phyloP scores from a whole-genome alignment of 2,888 invertebrate genomes.

The Alentia gelatinosa region DNA sequence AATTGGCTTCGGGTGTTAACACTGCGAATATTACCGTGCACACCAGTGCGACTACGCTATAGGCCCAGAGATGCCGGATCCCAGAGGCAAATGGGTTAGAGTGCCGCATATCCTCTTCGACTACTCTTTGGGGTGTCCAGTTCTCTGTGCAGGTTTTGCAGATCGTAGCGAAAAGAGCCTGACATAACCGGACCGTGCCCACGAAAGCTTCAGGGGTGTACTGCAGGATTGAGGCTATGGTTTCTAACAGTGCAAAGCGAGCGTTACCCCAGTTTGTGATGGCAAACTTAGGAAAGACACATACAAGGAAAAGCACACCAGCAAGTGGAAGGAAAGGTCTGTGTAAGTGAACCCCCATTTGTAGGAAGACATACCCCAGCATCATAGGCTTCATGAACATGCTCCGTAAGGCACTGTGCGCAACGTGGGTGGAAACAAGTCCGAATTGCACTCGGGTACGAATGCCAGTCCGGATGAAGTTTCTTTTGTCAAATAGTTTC shows the following conservation, averaged over 20 bases:
- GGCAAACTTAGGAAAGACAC: constrained; percentile 75
- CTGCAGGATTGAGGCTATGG: constrained; percentile 72
- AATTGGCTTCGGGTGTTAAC: neutral
- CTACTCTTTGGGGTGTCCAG: constrained; percentile 75
- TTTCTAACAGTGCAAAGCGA: constrained; percentile 72
- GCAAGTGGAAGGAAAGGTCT: constrained; percentile 72
- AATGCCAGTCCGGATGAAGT: constrained; percentile 71
- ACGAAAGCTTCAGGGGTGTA: constrained; percentile 75
- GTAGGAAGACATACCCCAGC: constrained; percentile 70
- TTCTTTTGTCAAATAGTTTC: constrained; percentile 69
- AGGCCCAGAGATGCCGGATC: constrained; percentile 74
- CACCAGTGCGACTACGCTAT: constrained; percentile 69
- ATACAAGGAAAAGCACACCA: constrained; percentile 73
- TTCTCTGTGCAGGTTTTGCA: constrained; percentile 66
- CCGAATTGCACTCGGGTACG: constrained; percentile 72
- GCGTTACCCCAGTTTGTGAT: constrained; percentile 70
- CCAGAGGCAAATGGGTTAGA: constrained; percentile 74
- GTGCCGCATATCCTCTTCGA: constrained; percentile 73
- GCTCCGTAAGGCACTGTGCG: constrained; percentile 73
- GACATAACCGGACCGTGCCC: constrained; percentile 72
- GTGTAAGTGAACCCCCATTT: constrained; percentile 69
- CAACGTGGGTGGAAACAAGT: constrained; percentile 73
- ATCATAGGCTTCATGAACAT: constrained; percentile 76
- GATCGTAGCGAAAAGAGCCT: constrained; percentile 72
- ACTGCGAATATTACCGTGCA: constrained; percentile 67